A percentile compares a stretch with the other conserved stretches of the same genome.
Evolutionary conservation across 2,113 vertebrate species (phyloP).

Genomic region (Tringa solitaria): DNA sequence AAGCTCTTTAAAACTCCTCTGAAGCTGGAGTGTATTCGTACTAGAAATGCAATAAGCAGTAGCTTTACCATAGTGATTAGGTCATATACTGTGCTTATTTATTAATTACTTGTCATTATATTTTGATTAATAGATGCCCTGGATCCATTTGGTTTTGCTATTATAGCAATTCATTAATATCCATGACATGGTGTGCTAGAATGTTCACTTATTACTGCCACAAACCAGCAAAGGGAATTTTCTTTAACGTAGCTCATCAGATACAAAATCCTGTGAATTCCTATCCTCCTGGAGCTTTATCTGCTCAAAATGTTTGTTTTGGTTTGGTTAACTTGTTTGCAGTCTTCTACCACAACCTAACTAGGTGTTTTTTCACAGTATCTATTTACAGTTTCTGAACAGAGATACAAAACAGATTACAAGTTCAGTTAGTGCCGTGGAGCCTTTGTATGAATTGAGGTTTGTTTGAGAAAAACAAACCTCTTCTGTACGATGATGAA

Average conservation of each 20-base stretch:
- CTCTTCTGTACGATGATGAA: neutral
- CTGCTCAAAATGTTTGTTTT: neutral
- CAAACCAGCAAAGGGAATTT: neutral
- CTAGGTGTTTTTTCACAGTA: neutral
- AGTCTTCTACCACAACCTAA: neutral
- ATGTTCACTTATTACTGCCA: neutral
- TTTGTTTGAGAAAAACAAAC: neutral
- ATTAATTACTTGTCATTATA: neutral
- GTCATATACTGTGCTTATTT: neutral
- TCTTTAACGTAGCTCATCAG: fast-evolving
- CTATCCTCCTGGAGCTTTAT: neutral
- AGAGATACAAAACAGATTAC: neutral
- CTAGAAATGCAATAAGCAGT: neutral
- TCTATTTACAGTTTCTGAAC: neutral
- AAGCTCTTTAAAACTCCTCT: neutral
- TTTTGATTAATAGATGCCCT: neutral
- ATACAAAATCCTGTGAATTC: neutral
- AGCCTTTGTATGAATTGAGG: neutral
- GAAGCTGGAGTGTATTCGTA: neutral
- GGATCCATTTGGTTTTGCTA: neutral
- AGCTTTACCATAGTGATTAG: neutral
- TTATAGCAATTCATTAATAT: neutral
- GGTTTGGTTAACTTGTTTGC: neutral
- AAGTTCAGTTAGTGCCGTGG: neutral
- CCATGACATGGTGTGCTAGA: neutral